A percentile compares a stretch with the other conserved stretches of the same genome.
phyloP scores from a whole-genome alignment of 35 echinoderm and acorn worm species.

The Ophiothrix spiculata region DNA sequence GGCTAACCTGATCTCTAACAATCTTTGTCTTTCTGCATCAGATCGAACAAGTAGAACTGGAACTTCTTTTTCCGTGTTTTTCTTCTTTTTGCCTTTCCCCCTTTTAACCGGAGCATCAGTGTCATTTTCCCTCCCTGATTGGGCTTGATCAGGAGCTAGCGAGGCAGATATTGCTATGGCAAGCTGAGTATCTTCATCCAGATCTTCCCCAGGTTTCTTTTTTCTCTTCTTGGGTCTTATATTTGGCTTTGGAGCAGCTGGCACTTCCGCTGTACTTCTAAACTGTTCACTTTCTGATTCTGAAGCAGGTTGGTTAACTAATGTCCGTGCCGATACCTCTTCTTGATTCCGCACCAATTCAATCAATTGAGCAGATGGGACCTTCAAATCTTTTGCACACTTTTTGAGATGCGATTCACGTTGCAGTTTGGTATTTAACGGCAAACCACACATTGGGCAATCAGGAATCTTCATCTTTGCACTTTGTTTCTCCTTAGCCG shows the following conservation, averaged over 20 bases:
- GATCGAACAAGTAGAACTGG: not conserved
- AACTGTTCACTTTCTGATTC: not conserved
- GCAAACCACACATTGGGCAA: slow-evolving; percentile 29
- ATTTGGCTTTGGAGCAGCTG: slow-evolving; percentile 13
- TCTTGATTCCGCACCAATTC: slow-evolving; percentile 9
- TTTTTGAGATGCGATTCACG: slow-evolving; percentile 38
- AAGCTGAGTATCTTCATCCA: slow-evolving; percentile 48
- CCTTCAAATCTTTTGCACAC: slow-evolving; percentile 16
- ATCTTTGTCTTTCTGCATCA: not conserved
- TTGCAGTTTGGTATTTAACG: slow-evolving; percentile 29
- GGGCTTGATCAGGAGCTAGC: slow-evolving; percentile 6
- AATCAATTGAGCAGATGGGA: slow-evolving; percentile 13
- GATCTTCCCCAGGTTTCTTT: not conserved
- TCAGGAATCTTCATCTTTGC: not conserved
- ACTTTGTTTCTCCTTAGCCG: not conserved
- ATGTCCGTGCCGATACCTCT: not conserved
- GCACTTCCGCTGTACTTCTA: not conserved
- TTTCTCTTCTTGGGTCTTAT: not conserved
- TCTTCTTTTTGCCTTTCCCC: slow-evolving; percentile 21
- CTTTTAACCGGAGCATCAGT: not conserved
- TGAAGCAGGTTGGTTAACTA: not conserved
- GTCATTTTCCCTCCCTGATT: not conserved
- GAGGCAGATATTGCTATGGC: slow-evolving; percentile 51
- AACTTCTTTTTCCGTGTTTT: not conserved
- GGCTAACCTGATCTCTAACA: not conserved